Evolutionary conservation across 2,797 vertebrate genomes (phyloP).

Genomic region (Acestrorhynchus altus): DNA sequence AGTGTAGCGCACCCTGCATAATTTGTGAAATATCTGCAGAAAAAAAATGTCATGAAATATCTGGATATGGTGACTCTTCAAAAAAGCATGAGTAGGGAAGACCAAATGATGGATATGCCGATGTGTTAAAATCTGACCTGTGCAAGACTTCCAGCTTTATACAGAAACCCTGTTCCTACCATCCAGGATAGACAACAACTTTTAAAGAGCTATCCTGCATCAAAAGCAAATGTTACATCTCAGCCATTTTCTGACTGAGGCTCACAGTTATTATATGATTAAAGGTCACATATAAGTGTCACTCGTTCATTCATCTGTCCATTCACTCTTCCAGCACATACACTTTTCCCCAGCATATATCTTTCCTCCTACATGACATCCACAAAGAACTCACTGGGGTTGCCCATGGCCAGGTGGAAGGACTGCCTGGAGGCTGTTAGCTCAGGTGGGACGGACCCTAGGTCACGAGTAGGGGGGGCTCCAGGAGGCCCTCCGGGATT

Average conservation of each 20-base stretch:
- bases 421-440: conserved; percentile 83
- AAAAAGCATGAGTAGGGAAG: conserved; percentile 29
- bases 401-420: conserved; percentile 86
- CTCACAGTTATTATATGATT: conserved; percentile 51
- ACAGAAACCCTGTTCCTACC: conserved; percentile 58
- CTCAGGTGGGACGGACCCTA: conserved; percentile 82
- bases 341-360: not conserved
- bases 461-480: conserved; percentile 69
- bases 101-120: conserved; percentile 24
- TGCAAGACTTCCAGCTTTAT: conserved; percentile 52
- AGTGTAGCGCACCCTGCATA: conserved; percentile 33
- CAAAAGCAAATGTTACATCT: conserved; percentile 50
- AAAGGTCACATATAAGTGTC: conserved; percentile 41
- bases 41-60: conserved; percentile 31
- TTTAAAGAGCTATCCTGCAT: conserved; percentile 48
- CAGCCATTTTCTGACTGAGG: conserved; percentile 45
- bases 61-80: conserved; percentile 3
- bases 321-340: conserved; percentile 36
- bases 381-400: conserved; percentile 86
- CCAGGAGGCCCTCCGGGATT: conserved; percentile 64
- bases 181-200: conserved; percentile 49
- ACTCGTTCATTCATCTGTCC: conserved; percentile 25
- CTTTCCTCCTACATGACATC: conserved; percentile 78
- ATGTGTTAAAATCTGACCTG: conserved; percentile 47
- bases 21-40: conserved; percentile 39